Base-by-base conservation (phyloP, 1,140 invertebrate species). In the Hycleus cichorii region DNA sequence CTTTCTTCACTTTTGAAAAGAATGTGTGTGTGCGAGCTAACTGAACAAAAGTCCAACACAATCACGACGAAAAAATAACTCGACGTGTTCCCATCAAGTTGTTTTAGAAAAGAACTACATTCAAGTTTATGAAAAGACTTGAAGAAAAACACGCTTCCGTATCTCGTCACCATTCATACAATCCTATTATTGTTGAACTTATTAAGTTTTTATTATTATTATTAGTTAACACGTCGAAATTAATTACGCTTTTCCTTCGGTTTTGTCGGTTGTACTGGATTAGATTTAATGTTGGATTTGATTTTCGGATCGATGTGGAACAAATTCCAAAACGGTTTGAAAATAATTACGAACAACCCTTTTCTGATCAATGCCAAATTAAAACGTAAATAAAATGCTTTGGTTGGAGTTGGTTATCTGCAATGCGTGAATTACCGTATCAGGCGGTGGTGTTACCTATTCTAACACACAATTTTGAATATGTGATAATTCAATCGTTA, bases 361-460 rank as follows among this genome's bases (percentile, higher is more conserved):
- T 53, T 53, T 46, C 51, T 53, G 43, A 53, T 53, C 51, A 53
- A 53, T 53, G 44, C 51, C 46, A 53, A 53, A 53, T 53, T 53
- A 53, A 53, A 53, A 53, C 51, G 42, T 53, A 53, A 53, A 53
- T 53, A 45, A 53, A 32, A 53, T 45, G 51, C 51, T 53, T 53
- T 53, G 51, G 51, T 53, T 53, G 25, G 45, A 53, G 45, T 25
- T 45, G 7, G 51, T 53, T 53, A 53, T 53, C 51, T 53, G 51
- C 51, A 53, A 53, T 53, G 51, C 51, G 51, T 53, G 51, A 53
- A 53, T 53, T 53, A 53, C 42, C 51, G 51, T 53, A 53, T 46
- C 51, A 53, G 51, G 40, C 51, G 39, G 51, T 53, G 46, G 44
- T 53, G 46, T 45, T 45, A 45, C 51, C 42, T 40, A 49, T 49